Evolutionary conservation across 2,797 vertebrate species (phyloP).

Genomic region (Limnodromus scolopaceus): DNA sequence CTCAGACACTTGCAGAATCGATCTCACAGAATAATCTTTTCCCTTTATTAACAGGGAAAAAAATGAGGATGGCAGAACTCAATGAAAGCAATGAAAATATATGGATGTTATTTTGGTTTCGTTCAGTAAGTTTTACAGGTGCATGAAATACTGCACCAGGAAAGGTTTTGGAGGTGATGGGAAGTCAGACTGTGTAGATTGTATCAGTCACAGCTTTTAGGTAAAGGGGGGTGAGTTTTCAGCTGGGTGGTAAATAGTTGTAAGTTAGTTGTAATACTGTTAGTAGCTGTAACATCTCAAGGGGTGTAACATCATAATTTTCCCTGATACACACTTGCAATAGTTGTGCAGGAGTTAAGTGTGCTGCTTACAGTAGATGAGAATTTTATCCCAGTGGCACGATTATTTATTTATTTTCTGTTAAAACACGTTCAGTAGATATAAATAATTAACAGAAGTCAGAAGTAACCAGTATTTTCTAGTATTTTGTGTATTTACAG

Average conservation of each 20-base stretch:
- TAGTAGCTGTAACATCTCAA: not conserved
- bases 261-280: too few species aligned
- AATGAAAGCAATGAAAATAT: not conserved
- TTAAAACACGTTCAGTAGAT: not conserved
- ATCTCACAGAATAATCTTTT: not conserved
- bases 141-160: not conserved
- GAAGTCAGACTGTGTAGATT: not conserved
- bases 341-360: not conserved
- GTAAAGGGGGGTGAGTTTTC: not conserved
- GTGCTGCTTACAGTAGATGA: not conserved
- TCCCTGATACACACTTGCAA: not conserved
- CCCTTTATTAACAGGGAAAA: not conserved
- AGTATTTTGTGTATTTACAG: not conserved
- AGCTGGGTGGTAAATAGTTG: not conserved
- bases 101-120: not conserved
- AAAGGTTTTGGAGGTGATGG: not conserved
- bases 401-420: not conserved
- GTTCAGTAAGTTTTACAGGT: not conserved
- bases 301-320: not conserved
- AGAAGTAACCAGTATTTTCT: not conserved
- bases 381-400: not conserved
- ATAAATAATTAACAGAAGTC: not conserved
- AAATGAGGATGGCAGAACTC: not conserved
- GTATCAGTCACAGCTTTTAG: not conserved
- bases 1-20: not conserved